Base-by-base conservation (phyloP, 1,140 invertebrate species). In the Heliconius hewitsoni region DNA sequence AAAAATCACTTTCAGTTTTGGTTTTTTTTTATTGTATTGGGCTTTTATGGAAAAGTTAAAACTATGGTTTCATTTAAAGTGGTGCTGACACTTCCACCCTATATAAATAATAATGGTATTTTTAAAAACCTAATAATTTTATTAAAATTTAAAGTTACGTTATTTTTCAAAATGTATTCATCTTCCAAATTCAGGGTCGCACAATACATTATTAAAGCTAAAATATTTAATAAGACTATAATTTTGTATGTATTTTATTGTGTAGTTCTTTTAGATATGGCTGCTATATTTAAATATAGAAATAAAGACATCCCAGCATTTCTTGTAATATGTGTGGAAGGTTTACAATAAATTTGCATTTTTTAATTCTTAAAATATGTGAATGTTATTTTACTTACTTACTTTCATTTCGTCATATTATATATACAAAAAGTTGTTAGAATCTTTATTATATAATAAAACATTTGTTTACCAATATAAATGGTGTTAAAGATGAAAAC, bases 291-390 rank as follows among this genome's bases (percentile, higher is more conserved):
- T 66, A 16, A 13, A 30, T 66, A n/a, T 66, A 66, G 30, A 27
- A 66, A 5, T 66, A 60, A 37, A 60, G 57, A 60, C 57, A 23
- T 60, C 57, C 57, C 57, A 60, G 60, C 60, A 66, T 66, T 27
- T 66, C 5, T 66, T 30, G 27, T 18, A 66, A 16, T 66, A 27
- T 4, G 9, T 66, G 8, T 23, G 9, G 8, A 23, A 57, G n/a
- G 55, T 57, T 8, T 57, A 57, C n/a, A 57, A 30, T 66, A 27
- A 66, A 66, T 30, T 30, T 66, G 60, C 60, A 18, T 66, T 66
- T 66, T 9, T 13, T 11, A 23, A 11, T 4, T 13, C 27, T 9
- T 30, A 11, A 27, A 30, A 66, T 6, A 30, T 13, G 0, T 66
- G 11, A 30, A 60, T 60, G 19, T 13, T 66, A 66, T 46, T 16